These are phyloP conservation scores for Eleginops maclovinus DNA, from an alignment of 2,113 vertebrate genomes.

Conservation along the genomic window DNA sequence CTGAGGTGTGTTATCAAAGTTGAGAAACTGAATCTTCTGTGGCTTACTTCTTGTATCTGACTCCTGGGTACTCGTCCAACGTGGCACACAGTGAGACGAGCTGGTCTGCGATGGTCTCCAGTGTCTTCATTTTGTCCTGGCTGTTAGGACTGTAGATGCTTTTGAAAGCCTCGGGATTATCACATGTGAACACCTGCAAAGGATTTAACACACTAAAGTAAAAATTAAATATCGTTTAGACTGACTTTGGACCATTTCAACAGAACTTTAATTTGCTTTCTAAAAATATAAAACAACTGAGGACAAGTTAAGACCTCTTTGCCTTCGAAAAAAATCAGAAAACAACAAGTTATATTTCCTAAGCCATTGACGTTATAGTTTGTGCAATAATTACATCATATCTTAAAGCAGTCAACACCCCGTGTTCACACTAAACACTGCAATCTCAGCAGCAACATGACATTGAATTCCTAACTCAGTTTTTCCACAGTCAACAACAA, in stretches of 20 bases:
- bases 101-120: slow-evolving; percentile 91
- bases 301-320: not conserved
- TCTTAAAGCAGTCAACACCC: slow-evolving; percentile 24
- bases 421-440: not conserved
- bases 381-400: not conserved
- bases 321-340: not conserved
- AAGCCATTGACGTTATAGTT: not conserved
- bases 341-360: not conserved
- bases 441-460: not conserved
- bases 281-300: not conserved
- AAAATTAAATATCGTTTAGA: not conserved
- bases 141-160: slow-evolving; percentile 90
- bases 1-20: slow-evolving; percentile 7
- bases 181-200: slow-evolving; percentile 93
- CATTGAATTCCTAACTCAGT: not conserved
- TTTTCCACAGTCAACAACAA: not conserved
- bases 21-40: slow-evolving; percentile 33
- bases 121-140: slow-evolving; percentile 82
- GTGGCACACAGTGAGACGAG: slow-evolving; percentile 95
- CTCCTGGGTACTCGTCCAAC: slow-evolving; percentile 94
- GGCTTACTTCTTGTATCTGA: slow-evolving; percentile 91
- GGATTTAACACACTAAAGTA: not conserved
- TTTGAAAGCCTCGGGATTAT: slow-evolving; percentile 90
- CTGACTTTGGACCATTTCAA: not conserved
- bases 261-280: not conserved